A percentile compares a stretch with the other conserved stretches of the same genome.
Evolutionary conservation across 1,140 invertebrate genomes (phyloP).

Genomic region (Achroia grisella): DNA sequence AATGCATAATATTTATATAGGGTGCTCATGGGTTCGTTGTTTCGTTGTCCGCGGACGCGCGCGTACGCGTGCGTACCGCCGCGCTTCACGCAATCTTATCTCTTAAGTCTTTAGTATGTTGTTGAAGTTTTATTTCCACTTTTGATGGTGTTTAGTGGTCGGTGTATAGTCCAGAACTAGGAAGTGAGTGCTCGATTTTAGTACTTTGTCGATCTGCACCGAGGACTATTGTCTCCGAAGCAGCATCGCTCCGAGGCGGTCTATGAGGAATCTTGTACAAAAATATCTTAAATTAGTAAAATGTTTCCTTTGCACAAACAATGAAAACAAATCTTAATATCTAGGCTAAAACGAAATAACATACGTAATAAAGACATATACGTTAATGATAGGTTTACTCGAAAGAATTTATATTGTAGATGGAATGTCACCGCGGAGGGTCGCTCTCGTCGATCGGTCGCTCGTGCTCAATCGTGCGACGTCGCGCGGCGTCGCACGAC

Average conservation of each 20-base stretch:
- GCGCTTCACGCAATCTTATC: too few relatives aligned
- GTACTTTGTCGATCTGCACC: constrained; percentile 1
- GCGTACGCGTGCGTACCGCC: neutral
- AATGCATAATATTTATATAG: constrained; percentile 41
- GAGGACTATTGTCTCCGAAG: neutral
- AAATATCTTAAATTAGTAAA: constrained; percentile 25
- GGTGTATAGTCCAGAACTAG: constrained; percentile 10
- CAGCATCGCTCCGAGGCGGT: neutral
- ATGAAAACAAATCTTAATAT: constrained; percentile 39
- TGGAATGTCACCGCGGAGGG: constrained; percentile 18
- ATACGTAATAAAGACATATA: constrained; percentile 74
- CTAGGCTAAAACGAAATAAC: constrained; percentile 66
- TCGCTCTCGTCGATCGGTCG: constrained; percentile 13
- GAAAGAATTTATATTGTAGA: constrained; percentile 65
- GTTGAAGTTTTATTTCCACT: constrained; percentile 34
- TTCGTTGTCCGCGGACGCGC: constrained; percentile 13
- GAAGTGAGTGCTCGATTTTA: constrained; percentile 1
- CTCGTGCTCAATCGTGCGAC: constrained; percentile 19
- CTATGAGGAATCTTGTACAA: constrained; percentile 32
- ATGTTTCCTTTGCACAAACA: constrained; percentile 48
- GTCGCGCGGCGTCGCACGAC: neutral
- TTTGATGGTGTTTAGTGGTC: constrained; percentile 18
- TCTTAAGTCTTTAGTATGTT: constrained; percentile 30
- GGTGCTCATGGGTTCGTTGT: constrained; percentile 26
- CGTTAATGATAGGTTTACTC: constrained; percentile 63